Conservation (phyloP, 2,113 vertebrate species). For the Hippocampus abdominalis region DNA sequence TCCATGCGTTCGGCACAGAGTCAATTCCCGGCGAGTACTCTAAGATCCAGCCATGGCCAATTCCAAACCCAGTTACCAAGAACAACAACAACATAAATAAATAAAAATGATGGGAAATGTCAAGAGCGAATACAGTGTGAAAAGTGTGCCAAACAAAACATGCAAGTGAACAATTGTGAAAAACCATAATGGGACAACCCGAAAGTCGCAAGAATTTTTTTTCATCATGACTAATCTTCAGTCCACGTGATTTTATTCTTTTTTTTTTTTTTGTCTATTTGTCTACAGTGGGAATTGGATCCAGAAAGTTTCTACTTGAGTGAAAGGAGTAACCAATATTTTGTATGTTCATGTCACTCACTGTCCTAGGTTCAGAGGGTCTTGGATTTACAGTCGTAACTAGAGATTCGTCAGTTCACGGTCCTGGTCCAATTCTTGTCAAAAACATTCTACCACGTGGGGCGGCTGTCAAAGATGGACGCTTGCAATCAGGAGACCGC, state of each 20-base stretch:
- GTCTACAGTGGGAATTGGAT: not conserved
- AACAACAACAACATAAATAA: too few relatives aligned
- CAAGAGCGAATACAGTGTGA: too few relatives aligned
- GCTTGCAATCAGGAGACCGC: slow-evolving; percentile 92
- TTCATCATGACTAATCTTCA: not conserved
- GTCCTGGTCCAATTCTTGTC: slow-evolving; percentile 91
- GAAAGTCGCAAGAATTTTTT: not conserved
- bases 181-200: not conserved
- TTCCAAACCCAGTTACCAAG: too few relatives aligned
- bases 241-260: not conserved
- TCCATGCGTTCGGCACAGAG: too few relatives aligned
- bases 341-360: not conserved
- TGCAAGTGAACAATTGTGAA: too few relatives aligned
- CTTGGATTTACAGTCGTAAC: slow-evolving; percentile 98
- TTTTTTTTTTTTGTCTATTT: not conserved
- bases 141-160: too few relatives aligned
- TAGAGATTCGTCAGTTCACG: slow-evolving; percentile 90
- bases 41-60: too few relatives aligned
- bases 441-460: slow-evolving; percentile 96
- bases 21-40: too few relatives aligned
- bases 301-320: not conserved
- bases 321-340: not conserved
- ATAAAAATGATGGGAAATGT: too few relatives aligned
- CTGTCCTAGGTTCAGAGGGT: slow-evolving; percentile 82
- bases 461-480: slow-evolving; percentile 93